phyloP scores from a whole-genome alignment of 2,888 invertebrate species.

The Eubasilissa splendida region DNA sequence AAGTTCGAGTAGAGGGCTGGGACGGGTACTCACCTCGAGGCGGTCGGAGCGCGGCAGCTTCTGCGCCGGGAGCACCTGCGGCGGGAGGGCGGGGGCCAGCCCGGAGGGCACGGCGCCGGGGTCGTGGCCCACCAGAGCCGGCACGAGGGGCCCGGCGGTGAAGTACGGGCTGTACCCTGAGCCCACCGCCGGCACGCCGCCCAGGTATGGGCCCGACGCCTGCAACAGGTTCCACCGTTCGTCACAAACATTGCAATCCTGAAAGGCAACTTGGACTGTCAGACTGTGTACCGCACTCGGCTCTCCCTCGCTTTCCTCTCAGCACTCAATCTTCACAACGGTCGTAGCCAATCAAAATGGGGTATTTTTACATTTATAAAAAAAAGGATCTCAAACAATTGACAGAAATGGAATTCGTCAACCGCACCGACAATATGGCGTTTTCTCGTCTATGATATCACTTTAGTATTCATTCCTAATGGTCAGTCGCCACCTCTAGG shows the following conservation, averaged over 20 bases:
- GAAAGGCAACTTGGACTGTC: conserved; percentile 56
- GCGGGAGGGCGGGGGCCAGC: conserved; percentile 82
- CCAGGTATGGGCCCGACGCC: conserved; percentile 94
- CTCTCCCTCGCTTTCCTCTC: not conserved
- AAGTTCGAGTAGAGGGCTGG: not conserved
- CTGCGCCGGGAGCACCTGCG: conserved; percentile 91
- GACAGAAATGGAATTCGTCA: too few relatives aligned
- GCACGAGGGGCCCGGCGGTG: conserved; percentile 90
- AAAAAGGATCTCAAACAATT: too few relatives aligned
- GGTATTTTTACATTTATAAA: too few relatives aligned
- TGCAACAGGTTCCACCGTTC: conserved; percentile 66
- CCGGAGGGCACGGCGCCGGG: conserved; percentile 79
- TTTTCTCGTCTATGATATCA: too few relatives aligned
- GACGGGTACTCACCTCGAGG: conserved; percentile 87
- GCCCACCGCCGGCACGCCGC: conserved; percentile 90
- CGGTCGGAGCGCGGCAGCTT: conserved; percentile 96
- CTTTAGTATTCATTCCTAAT: too few relatives aligned
- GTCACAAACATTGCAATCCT: conserved; percentile 51
- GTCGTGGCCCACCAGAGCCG: conserved; percentile 91
- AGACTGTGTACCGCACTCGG: conserved; percentile 41
- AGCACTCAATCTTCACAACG: too few relatives aligned
- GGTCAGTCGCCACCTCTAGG: too few relatives aligned
- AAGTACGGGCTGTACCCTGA: conserved; percentile 94
- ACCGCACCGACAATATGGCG: too few relatives aligned
- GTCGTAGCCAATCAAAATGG: too few relatives aligned